A percentile compares a stretch with the other conserved stretches of the same genome.
phyloP scores from a whole-genome alignment of 2,888 invertebrate species.

The Drosophila picticornis region DNA sequence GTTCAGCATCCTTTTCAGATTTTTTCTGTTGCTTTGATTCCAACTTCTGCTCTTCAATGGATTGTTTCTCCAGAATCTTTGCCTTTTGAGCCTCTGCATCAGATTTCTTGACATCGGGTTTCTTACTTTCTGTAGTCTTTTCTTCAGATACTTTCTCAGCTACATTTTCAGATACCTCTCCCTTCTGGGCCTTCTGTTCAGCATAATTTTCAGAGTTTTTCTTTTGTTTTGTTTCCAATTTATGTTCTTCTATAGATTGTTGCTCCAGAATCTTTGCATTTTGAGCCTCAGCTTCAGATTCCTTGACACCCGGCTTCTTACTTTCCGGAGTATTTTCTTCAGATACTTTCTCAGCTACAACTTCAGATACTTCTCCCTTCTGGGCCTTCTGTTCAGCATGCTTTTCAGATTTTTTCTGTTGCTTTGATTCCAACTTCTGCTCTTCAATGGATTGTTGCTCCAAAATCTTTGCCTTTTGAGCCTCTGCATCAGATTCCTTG shows the following conservation, averaged over 20 bases:
- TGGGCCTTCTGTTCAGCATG: neutral
- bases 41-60: neutral
- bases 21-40: neutral
- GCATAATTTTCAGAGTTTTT: neutral
- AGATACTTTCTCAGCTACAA: neutral
- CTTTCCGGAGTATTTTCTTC: neutral
- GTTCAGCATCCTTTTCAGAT: neutral
- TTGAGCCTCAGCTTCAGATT: neutral
- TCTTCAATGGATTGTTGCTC: neutral
- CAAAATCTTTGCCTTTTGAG: neutral
- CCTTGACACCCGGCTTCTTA: rapidly evolving
- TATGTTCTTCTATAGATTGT: neutral
- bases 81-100: neutral
- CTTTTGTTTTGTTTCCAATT: rapidly evolving
- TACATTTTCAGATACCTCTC: neutral
- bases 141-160: constrained; percentile 1
- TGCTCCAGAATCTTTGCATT: neutral
- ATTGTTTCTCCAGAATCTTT: neutral
- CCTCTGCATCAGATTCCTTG: rapidly evolving
- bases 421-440: rapidly evolving
- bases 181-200: neutral
- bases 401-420: neutral
- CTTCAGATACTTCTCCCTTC: neutral
- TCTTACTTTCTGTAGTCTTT: neutral
- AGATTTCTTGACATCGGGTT: neutral